Base-by-base conservation (phyloP, 2,888 invertebrate species). In the Emmelina monodactyla region DNA sequence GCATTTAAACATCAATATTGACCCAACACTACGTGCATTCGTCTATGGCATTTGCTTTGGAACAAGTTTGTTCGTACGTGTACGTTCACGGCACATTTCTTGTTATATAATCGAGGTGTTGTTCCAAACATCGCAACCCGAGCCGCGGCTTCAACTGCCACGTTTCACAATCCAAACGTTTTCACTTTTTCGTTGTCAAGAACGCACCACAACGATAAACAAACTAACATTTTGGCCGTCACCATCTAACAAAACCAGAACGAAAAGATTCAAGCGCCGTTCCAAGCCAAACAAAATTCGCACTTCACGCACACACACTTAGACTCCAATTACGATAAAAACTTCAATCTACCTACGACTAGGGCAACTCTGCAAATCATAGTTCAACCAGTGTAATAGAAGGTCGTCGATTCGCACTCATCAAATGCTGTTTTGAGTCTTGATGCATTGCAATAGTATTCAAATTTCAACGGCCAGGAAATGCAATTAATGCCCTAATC, bases 181-280 rank as follows among this genome's bases (percentile, higher is more conserved):
- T 79, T 79, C 79, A 79, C 79, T 79, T 79, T 78, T 79, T 79
- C 73, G 75, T 76, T 78, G 79, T 78, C 78, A 79, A 78, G 79
- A 76, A 72, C 78, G 76, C 72, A 56, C 60, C 60, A 64, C 57
- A 70, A 65, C 72, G 76, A 76, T 75, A 78, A 78, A 78, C 75
- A 76, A 76, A 76, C 75, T 69, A 73, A 70, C 72, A 71, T 75
- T 76, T 73, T 63, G 71, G 69, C 73, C 73, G 69, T 67, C 72
- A 68, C 67, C 66, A 63, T 64, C 62, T 64, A 63, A 39, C 47
- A 41, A 44, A 41, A 46, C 37, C 45, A 41, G 48, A 48, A 31
- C 45, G 37, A 60, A 43, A 53, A 40, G 55, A 45, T 58, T 38
- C 43, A 67, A 65, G 50, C 28, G 41, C 53, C 51, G 42, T 36